Conservation (phyloP, 2,888 invertebrate genomes). For the Alloplasta piceator region DNA sequence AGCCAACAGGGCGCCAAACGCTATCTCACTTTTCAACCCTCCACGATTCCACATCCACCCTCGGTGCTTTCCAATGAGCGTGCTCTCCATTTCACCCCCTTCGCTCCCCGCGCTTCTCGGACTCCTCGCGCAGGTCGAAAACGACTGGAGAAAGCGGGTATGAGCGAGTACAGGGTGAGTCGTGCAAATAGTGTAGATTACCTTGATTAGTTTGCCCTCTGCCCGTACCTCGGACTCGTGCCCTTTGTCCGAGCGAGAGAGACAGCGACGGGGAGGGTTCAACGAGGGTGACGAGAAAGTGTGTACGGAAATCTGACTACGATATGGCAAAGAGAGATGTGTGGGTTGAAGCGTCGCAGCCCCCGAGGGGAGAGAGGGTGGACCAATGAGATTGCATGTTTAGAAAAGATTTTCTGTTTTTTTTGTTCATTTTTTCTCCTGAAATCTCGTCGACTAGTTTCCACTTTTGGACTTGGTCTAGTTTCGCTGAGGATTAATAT, state of each 20-base stretch:
- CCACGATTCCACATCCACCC: conserved; percentile 26
- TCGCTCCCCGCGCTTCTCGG: conserved; percentile 32
- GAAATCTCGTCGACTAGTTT: conserved; percentile 57
- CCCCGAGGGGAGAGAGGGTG: conserved; percentile 26
- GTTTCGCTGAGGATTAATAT: conserved; percentile 32
- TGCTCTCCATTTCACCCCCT: too few relatives aligned
- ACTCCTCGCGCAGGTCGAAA: conserved; percentile 41
- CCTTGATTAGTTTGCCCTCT: conserved; percentile 72
- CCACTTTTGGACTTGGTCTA: conserved; percentile 43
- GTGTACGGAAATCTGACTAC: conserved; percentile 54
- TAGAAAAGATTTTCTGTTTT: conserved; percentile 62
- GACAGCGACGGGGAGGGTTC: conserved; percentile 28
- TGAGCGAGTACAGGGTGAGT: conserved; percentile 61
- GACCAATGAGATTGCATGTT: conserved; percentile 68
- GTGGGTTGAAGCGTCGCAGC: conserved; percentile 12
- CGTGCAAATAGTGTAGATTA: conserved; percentile 73
- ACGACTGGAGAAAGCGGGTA: conserved; percentile 36
- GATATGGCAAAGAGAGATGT: conserved; percentile 24
- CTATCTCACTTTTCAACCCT: conserved; percentile 46
- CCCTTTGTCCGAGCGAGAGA: conserved; percentile 67
- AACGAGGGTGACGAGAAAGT: conserved; percentile 57
- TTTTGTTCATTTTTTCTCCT: conserved; percentile 52
- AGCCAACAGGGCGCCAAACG: conserved; percentile 1
- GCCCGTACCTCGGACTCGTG: conserved; percentile 65
- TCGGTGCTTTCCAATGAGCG: background rate